Evolutionary conservation across 1,140 invertebrate species (phyloP).

Genomic region (Oreohelix idahoensis): DNA sequence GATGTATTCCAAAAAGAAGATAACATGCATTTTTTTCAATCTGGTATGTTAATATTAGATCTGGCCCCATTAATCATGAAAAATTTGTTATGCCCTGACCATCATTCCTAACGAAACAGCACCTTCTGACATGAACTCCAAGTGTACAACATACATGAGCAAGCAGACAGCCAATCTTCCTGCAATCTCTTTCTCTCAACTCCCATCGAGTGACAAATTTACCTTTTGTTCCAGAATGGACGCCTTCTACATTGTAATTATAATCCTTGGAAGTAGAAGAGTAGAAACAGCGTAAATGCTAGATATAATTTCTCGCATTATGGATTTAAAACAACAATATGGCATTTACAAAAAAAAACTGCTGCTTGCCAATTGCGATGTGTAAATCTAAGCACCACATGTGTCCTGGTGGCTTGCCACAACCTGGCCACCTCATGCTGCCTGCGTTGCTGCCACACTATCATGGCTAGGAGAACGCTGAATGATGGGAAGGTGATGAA

Average conservation of each 20-base stretch:
- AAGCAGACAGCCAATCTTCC: conserved; percentile 1
- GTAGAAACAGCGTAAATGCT: neutral
- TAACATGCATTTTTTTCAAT: too few relatives aligned
- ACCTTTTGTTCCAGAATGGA: neutral
- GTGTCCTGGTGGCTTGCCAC: neutral
- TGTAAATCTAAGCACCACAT: conserved; percentile 23
- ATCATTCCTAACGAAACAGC: neutral
- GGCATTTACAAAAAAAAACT: neutral
- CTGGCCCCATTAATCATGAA: neutral
- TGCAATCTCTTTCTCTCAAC: neutral
- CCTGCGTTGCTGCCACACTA: conserved; percentile 18
- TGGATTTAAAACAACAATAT: neutral
- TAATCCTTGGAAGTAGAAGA: neutral
- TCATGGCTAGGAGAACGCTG: conserved; percentile 4
- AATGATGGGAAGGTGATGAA: conserved; percentile 20
- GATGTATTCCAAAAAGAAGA: too few relatives aligned
- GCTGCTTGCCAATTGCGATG: conserved; percentile 1
- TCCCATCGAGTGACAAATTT: neutral
- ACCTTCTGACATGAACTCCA: neutral
- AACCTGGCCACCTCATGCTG: conserved; percentile 3
- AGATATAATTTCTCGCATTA: neutral
- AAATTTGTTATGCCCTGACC: neutral
- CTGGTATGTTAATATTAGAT: neutral
- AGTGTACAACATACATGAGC: neutral
- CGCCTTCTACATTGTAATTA: neutral